Base-by-base conservation (phyloP, 2,113 vertebrate genomes). In the Falcunculus frontatus region DNA sequence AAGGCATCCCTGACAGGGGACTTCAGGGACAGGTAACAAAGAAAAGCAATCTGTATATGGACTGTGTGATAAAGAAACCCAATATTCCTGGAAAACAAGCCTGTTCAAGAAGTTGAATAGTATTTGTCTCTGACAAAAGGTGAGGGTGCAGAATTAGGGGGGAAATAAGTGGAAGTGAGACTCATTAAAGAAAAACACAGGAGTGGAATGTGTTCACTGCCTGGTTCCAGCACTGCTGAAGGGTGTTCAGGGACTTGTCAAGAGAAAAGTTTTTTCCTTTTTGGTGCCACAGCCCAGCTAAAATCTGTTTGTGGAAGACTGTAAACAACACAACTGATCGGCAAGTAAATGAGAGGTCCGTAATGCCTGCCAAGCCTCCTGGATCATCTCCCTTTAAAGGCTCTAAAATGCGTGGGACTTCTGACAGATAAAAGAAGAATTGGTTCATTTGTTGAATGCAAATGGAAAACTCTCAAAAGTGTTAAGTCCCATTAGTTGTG, bases 401-500 rank as follows among this genome's bases (percentile, higher is more conserved):
- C 70, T 95, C 65, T 70, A 56, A 89, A 94, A 39, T 44, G n/a
- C 7, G 4, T 50, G 68, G 69, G 81, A 94, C 65, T 92, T 87
- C 41, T 94, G 91, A 89, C 32, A 89, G 80, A 95, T 84, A 42
- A 96, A 95, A 95, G 77, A 49, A 87, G 46, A 73, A 81, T 20
- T 1, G 1, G n/a, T 53, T 95, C 73, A 79, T 87, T 79, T 72
- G 73, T 23, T 79, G 87, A 76, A 93, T 56, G 74, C 57, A 95
- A 94, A 94, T 62, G 44, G 93, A 72, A 81, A 44, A 16, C 17
- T 63, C 77, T 89, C 39, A 60, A 56, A 89, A 93, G 29, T 0
- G 0, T n/a, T 44, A 68, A 87, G 52, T 91, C 41, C 20, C 32
- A 72, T n/a, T 44, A 60, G 73, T 33, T 77, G 63, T 86, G 63